These are phyloP conservation scores for Meloidogyne floridensis DNA, from an alignment of 1,140 invertebrate species.

Conservation along the genomic window DNA sequence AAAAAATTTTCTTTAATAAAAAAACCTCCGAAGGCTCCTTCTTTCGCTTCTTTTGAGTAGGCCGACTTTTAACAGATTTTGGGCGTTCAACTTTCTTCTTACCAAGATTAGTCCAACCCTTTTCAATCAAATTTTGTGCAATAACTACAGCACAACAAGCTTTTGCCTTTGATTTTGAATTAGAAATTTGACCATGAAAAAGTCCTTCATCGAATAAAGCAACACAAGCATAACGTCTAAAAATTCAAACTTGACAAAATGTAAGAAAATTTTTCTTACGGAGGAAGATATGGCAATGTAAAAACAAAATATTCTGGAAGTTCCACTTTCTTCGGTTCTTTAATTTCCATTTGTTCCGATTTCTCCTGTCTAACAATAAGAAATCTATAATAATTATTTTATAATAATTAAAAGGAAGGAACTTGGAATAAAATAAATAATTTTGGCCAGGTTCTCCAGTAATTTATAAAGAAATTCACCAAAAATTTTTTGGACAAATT, in stretches of 20 bases:
- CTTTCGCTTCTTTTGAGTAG: slow-evolving; percentile 4
- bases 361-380: too few species aligned
- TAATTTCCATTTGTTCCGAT: neutral
- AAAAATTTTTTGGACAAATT: too few species aligned
- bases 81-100: neutral
- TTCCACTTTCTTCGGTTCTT: neutral
- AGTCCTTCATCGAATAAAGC: neutral
- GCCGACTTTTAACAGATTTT: neutral
- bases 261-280: slow-evolving; percentile 1
- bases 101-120: slow-evolving; percentile 11
- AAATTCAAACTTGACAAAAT: neutral
- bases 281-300: slow-evolving; percentile 15
- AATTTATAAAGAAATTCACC: too few species aligned
- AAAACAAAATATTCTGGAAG: neutral
- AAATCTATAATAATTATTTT: too few species aligned
- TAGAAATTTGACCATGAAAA: slow-evolving; percentile 11
- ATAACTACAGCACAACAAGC: slow-evolving; percentile 12
- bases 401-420: too few species aligned
- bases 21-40: neutral
- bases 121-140: neutral
- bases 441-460: too few species aligned
- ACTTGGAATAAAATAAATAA: too few species aligned
- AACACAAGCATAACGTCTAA: slow-evolving; percentile 20
- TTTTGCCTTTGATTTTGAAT: slow-evolving; percentile 19
- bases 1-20: neutral